Percentiles rank a stretch among this genome's conserved stretches.
These are phyloP conservation scores for Alaudala cheleensis DNA, from an alignment of 2,113 vertebrate species.

Conservation along the genomic window DNA sequence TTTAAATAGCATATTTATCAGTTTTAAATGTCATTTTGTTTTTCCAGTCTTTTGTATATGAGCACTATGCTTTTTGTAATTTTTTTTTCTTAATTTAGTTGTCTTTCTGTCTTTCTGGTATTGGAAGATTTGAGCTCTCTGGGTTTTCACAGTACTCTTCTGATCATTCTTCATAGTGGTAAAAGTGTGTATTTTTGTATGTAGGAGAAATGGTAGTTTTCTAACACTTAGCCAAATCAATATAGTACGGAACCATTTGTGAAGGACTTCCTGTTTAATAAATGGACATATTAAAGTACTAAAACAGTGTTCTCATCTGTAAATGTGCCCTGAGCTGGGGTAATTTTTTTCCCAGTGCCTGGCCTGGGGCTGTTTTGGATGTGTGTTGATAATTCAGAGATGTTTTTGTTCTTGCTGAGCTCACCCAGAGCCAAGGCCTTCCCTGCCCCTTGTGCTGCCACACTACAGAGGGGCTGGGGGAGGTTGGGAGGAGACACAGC, in stretches of 20 bases:
- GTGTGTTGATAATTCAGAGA: background rate
- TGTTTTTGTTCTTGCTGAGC: background rate
- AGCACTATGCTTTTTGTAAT: conserved; percentile 18
- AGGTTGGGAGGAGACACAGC: background rate
- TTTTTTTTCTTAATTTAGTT: conserved; percentile 27
- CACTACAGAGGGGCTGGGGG: background rate
- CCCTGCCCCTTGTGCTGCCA: background rate
- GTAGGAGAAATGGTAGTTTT: conserved; percentile 78
- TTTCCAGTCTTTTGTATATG: conserved; percentile 63
- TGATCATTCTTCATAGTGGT: conserved; percentile 76
- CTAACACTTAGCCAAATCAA: conserved; percentile 72
- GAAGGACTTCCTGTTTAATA: conserved; percentile 80
- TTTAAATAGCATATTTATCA: conserved; percentile 59
- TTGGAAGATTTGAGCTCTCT: conserved; percentile 48
- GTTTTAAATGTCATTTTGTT: conserved; percentile 47
- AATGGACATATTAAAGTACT: conserved; percentile 64
- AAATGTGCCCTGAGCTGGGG: background rate
- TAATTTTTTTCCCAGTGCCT: background rate
- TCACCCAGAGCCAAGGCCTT: background rate
- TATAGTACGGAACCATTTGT: conserved; percentile 75
- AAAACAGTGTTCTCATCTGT: background rate
- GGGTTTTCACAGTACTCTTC: conserved; percentile 71
- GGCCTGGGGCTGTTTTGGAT: background rate
- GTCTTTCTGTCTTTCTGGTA: conserved; percentile 41
- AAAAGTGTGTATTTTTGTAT: conserved; percentile 82